A percentile compares a stretch with the other conserved stretches of the same genome.
These are phyloP conservation scores for Tholera decimalis DNA, from an alignment of 2,888 invertebrate genomes.

Conservation along the genomic window DNA sequence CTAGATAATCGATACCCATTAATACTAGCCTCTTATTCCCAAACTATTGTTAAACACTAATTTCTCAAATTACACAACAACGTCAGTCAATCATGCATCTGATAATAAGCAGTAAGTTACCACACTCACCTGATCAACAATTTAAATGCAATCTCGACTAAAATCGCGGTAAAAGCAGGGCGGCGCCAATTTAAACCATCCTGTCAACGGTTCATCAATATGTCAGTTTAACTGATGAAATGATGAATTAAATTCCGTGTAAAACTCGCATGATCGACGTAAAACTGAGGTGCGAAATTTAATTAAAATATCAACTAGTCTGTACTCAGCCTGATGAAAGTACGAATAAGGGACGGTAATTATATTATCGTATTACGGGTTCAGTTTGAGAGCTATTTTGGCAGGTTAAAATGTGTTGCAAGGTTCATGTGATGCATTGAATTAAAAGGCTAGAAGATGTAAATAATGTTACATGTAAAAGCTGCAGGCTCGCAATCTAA, in stretches of 20 bases:
- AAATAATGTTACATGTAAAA: background rate
- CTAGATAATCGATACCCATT: background rate
- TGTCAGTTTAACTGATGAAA: conserved; percentile 75
- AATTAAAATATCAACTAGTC: conserved; percentile 77
- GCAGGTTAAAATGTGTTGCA: background rate
- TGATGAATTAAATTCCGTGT: conserved; percentile 80
- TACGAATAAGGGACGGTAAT: background rate
- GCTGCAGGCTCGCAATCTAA: background rate
- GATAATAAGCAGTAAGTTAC: conserved; percentile 19
- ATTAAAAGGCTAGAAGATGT: background rate
- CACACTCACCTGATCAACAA: conserved; percentile 57
- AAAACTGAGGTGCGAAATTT: conserved; percentile 65
- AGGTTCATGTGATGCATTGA: too few relatives aligned
- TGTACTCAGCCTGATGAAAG: conserved; percentile 12
- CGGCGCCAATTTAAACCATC: conserved; percentile 71
- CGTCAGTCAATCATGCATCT: conserved; percentile 1
- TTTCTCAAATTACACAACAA: background rate
- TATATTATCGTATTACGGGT: background rate
- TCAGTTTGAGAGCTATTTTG: conserved; percentile 1
- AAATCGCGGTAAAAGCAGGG: conserved; percentile 69
- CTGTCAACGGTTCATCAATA: conserved; percentile 75
- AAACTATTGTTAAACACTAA: background rate
- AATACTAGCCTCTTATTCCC: background rate
- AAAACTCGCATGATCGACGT: conserved; percentile 70
- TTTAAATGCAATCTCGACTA: conserved; percentile 71